phyloP scores from a whole-genome alignment of 1,140 invertebrate genomes.

The Drosophila trapezifrons region DNA sequence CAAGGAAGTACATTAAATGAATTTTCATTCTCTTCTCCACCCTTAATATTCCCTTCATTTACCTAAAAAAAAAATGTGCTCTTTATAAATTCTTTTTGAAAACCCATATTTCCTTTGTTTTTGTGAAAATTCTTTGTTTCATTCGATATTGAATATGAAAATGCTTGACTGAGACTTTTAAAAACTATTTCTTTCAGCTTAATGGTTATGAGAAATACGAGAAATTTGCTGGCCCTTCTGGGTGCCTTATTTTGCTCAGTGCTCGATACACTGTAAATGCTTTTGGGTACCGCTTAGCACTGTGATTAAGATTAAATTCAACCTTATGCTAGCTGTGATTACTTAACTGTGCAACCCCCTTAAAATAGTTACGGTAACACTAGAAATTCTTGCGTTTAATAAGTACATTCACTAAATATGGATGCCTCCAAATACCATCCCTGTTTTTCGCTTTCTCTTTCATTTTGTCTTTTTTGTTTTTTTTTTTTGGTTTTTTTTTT shows the following conservation, averaged over 20 bases:
- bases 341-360: slow-evolving; percentile 29
- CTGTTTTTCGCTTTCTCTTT: slow-evolving; percentile 15
- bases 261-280: slow-evolving; percentile 28
- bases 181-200: background rate
- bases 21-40: too few relatives aligned
- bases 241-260: slow-evolving; percentile 11
- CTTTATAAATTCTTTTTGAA: background rate
- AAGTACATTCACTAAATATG: slow-evolving; percentile 32
- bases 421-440: slow-evolving; percentile 26
- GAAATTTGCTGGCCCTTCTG: background rate
- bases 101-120: background rate
- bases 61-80: too few relatives aligned
- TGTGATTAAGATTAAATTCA: slow-evolving; percentile 1
- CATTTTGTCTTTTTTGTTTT: background rate
- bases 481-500: slow-evolving; percentile 30
- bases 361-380: slow-evolving; percentile 28
- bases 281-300: slow-evolving; percentile 22
- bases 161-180: background rate
- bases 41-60: too few relatives aligned
- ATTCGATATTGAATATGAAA: background rate
- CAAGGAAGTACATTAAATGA: too few relatives aligned
- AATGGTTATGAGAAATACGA: background rate
- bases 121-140: too few relatives aligned
- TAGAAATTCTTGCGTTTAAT: slow-evolving; percentile 41
- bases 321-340: slow-evolving; percentile 27